Evolutionary conservation across 1,140 invertebrate genomes (phyloP), one percentile per base, ranked within the genome.

Genomic region (Trigoniulus corallinus): DNA sequence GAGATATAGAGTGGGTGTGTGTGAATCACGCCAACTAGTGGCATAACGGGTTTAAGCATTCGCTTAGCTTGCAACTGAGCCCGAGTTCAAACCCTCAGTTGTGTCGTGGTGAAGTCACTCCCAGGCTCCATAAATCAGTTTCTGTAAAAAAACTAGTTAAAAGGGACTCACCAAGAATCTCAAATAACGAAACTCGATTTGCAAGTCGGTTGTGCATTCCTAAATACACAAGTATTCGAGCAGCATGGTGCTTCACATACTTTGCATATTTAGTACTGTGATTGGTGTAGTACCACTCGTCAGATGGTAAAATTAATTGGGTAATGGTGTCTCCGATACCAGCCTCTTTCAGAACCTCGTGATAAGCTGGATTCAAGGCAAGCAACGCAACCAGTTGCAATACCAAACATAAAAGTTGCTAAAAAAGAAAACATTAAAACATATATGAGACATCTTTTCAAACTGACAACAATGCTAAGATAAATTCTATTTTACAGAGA

Each of bases 241-340:
- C 77, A 0, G 79, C 79, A 58, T 82, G 78, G 62, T 81, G 77
- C 60, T 82, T 82, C 25, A 82, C 79, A 60, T 73, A 81, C 46
- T 73, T 71, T 20, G 78, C 77, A 61, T 79, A 81, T 56, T 78
- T 75, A 29, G 79, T 81, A 54, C 73, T 78, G 60, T 81, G 78
- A 61, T 80, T 80, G 37, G 79, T 82, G 65, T 82, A 81, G 64
- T 80, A 81, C 75, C 78, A 80, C 59, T 82, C 80, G 61, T 82
- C 80, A 0, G 78, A 79, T 3, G 80, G 80, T 42, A 82, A 63
- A 27, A 82, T 67, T 20, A 82, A 67, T 61, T 81, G 79, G 54
- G 77, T 77, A 13, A 82, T 61, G 53, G 72, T 72, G 58, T 81
- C 78, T 2, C 77, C 73, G 26, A 82, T 67, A 52, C 78, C 76